phyloP scores from a whole-genome alignment of 1,140 invertebrate genomes.

The Anastrepha ludens region DNA sequence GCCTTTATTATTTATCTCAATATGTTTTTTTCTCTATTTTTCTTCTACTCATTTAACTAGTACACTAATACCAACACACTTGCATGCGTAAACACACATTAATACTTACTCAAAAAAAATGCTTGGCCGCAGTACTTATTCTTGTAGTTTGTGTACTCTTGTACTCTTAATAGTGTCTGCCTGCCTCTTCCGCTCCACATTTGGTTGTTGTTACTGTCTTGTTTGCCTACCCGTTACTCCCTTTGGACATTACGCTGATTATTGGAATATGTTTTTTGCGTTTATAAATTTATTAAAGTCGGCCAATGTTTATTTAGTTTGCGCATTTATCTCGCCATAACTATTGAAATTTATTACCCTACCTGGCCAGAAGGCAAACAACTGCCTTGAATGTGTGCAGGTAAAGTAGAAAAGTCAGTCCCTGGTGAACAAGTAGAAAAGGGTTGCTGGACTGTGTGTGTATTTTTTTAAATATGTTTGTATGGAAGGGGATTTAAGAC shows the following conservation, averaged over 20 bases:
- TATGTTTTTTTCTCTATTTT: too few species aligned
- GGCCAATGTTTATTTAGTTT: slow-evolving; percentile 34
- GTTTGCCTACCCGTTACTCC: slow-evolving; percentile 13
- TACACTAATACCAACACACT: too few species aligned
- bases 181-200: too few species aligned
- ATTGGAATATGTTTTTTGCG: slow-evolving; percentile 28
- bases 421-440: not conserved
- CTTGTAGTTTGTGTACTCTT: too few species aligned
- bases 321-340: slow-evolving; percentile 45
- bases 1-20: too few species aligned
- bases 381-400: not conserved
- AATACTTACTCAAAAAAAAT: too few species aligned
- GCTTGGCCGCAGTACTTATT: too few species aligned
- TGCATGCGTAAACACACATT: too few species aligned
- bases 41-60: too few species aligned
- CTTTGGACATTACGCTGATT: slow-evolving; percentile 36
- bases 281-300: slow-evolving; percentile 13
- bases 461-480: not conserved
- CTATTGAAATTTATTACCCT: slow-evolving; percentile 44
- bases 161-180: too few species aligned
- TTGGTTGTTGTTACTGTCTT: not conserved
- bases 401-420: not conserved
- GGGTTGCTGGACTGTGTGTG: not conserved
- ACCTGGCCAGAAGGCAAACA: not conserved
- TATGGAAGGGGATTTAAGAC: not conserved